These are phyloP conservation scores for Drosophila persimilis DNA, from an alignment of 1,140 invertebrate genomes.

Conservation along the genomic window DNA sequence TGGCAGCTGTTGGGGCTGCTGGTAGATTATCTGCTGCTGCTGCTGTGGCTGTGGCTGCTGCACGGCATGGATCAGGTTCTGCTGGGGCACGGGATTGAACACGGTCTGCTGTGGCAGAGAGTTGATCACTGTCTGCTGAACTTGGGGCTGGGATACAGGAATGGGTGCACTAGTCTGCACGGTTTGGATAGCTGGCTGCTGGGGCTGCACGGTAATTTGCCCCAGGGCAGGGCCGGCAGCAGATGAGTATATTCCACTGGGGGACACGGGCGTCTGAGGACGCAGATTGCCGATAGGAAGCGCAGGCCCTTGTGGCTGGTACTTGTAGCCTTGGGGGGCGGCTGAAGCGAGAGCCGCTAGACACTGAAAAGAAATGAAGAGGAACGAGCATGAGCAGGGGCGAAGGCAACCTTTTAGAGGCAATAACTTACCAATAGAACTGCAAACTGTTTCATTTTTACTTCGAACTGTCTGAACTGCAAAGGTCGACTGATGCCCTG, in stretches of 20 bases:
- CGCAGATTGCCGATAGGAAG: conserved; percentile 62
- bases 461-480: conserved; percentile 38
- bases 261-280: conserved; percentile 59
- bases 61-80: conserved; percentile 24
- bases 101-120: conserved; percentile 16
- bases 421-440: conserved; percentile 62
- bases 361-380: conserved; percentile 39
- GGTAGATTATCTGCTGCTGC: conserved; percentile 37
- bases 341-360: conserved; percentile 47
- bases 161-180: conserved; percentile 23
- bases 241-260: conserved; percentile 60
- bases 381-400: neutral
- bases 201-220: conserved; percentile 34
- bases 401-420: neutral
- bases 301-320: conserved; percentile 43
- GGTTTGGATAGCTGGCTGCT: conserved; percentile 41
- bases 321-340: conserved; percentile 72
- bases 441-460: conserved; percentile 61
- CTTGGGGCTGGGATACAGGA: conserved; percentile 10
- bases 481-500: conserved; percentile 61
- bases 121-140: conserved; percentile 15
- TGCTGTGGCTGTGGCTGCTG: conserved; percentile 27
- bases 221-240: conserved; percentile 14
- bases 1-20: conserved; percentile 14
- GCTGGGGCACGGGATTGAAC: conserved; percentile 10